Conservation (phyloP, 2,888 invertebrate genomes). For the Gnatocerus cornutus region DNA sequence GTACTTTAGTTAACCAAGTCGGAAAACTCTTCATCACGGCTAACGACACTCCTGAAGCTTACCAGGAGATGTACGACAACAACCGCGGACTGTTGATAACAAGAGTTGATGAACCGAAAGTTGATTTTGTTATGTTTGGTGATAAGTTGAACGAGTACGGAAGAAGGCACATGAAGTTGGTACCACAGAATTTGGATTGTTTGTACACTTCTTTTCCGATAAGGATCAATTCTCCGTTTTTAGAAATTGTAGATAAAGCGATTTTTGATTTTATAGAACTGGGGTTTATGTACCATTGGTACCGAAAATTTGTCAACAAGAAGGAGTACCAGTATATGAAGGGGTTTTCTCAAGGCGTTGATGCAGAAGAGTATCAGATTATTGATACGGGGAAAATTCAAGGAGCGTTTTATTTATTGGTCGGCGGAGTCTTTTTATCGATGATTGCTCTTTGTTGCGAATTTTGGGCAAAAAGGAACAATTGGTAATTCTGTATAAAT, state of each 20-base stretch:
- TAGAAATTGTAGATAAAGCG: constrained; percentile 49
- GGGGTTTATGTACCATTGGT: constrained; percentile 55
- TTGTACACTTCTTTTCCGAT: constrained; percentile 52
- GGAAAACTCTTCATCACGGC: constrained; percentile 3
- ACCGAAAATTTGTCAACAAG: constrained; percentile 33
- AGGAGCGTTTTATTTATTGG: constrained; percentile 48
- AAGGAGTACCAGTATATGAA: constrained; percentile 19
- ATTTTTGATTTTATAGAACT: constrained; percentile 50
- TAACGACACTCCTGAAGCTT: constrained; percentile 5
- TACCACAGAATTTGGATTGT: constrained; percentile 22
- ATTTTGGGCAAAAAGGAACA: no score
- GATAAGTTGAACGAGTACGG: constrained; percentile 30
- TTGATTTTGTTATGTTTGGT: constrained; percentile 28
- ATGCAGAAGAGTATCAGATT: constrained; percentile 8
- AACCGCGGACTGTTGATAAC: constrained; percentile 12
- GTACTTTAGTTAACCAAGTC: constrained; percentile 11
- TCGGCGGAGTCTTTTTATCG: not conserved
- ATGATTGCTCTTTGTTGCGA: not conserved
- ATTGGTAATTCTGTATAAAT: no score
- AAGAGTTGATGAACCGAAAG: not conserved
- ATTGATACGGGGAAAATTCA: constrained; percentile 26
- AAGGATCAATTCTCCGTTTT: constrained; percentile 55
- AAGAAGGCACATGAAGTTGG: constrained; percentile 15
- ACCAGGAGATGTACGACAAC: not conserved
- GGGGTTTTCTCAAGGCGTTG: constrained; percentile 3